phyloP scores from a whole-genome alignment of 2,888 invertebrate species.

The Dicycla oo region DNA sequence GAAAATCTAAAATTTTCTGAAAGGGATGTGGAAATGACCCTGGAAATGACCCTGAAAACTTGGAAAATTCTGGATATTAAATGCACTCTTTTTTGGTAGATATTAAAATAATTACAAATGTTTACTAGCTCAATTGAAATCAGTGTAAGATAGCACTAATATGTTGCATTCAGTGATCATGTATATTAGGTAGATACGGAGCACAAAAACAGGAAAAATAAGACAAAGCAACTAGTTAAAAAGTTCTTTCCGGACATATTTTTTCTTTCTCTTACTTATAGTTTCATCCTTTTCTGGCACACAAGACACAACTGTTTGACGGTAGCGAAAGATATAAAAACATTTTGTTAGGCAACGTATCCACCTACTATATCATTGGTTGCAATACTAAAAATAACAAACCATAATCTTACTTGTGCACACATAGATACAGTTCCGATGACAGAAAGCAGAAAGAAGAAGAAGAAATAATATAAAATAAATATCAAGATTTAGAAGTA shows the following conservation, averaged over 20 bases:
- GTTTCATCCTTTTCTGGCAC: background rate
- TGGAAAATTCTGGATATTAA: background rate
- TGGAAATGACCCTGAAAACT: background rate
- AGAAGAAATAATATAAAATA: constrained; percentile 52
- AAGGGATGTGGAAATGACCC: no score
- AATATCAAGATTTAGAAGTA: constrained; percentile 24
- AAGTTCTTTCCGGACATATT: background rate
- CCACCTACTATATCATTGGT: background rate
- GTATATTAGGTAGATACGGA: background rate
- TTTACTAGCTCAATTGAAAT: constrained; percentile 8
- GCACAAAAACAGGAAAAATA: background rate
- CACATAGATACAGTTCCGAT: constrained; percentile 64
- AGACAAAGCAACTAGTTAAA: accelerated
- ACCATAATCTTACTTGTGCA: constrained; percentile 72
- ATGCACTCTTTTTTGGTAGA: background rate
- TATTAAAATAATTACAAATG: background rate
- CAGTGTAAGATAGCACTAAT: constrained; percentile 20
- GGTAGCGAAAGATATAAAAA: no score
- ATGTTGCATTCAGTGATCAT: constrained; percentile 7
- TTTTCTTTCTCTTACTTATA: background rate
- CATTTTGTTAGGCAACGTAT: background rate
- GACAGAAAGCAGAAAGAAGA: constrained; percentile 68
- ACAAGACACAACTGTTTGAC: background rate
- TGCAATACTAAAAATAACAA: constrained; percentile 46
- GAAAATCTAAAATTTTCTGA: background rate